Base-by-base conservation (phyloP, 2,797 vertebrate genomes). In the Oceanodroma leucorhoa region DNA sequence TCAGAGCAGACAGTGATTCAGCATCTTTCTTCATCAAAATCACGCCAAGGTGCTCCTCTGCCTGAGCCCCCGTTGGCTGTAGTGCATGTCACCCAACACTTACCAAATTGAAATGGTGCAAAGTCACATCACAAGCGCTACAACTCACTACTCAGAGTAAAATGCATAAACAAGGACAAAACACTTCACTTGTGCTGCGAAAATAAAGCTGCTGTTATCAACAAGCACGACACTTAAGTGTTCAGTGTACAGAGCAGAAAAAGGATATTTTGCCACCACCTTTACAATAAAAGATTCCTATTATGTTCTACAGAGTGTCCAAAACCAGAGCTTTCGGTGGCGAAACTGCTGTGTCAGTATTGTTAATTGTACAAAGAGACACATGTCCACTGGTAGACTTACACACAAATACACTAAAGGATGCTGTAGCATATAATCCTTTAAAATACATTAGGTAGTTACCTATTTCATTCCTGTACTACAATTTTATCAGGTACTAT, bases 221-320 rank as follows among this genome's bases (percentile, higher is more conserved):
- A 89, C 78, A 87, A 85, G 87, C 4, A 2, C 58, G 89, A 94
- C 72, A 67, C 94, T 94, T 91, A 86, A 72, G 46, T 55, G 70
- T 57, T 61, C 30, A 30, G 38, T 14, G 40, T 54, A 83, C 13
- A 38, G 48, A 62, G 83, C n/a, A 89, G 57, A 70, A 87, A 87
- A 65, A 75, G 30, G 36, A 13, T 67, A 81, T 78, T 92, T 83
- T 71, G 79, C 54, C 41, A 65, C 48, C 82, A 71, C 41, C 20
- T 90, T 65, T 30, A 71, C 36, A 71, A 54, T 10, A 71, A 65
- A 87, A 76, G 27, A 54, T 64, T 89, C 61, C 27, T 71, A 17
- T 27, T 45, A 46, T 18, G 11, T 67, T 54, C 65, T 60, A 38
- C 19, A 46, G 20, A 51, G 20, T 29, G 18, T 64, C 51, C 40